phyloP scores from a whole-genome alignment of 2,888 invertebrate species.

The Erpobdella octoculata region DNA sequence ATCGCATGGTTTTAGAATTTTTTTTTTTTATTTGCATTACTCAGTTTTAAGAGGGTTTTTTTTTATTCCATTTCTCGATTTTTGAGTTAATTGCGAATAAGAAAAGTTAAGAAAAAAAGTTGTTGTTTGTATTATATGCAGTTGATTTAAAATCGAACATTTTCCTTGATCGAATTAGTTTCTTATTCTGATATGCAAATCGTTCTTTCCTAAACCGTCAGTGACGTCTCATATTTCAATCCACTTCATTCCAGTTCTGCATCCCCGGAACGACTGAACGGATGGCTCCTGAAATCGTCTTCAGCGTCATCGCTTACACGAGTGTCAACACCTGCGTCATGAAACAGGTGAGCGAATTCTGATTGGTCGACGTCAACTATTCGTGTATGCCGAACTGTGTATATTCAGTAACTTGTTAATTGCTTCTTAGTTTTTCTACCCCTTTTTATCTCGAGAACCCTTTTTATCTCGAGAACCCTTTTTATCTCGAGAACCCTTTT shows the following conservation, averaged over 20 bases:
- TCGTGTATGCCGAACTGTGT: neutral
- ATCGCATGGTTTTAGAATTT: no score
- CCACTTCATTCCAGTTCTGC: slow-evolving; percentile 62
- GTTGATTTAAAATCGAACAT: neutral
- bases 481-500: neutral
- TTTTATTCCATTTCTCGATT: no score
- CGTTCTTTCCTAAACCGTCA: neutral
- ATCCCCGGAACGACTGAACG: slow-evolving; percentile 62
- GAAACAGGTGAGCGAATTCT: slow-evolving; percentile 58
- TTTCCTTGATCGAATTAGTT: neutral
- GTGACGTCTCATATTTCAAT: slow-evolving; percentile 41
- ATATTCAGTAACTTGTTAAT: neutral
- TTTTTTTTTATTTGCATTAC: no score
- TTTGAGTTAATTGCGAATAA: no score
- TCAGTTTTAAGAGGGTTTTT: no score
- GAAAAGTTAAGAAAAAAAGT: no score
- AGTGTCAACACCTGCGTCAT: slow-evolving; percentile 66
- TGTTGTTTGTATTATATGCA: neutral
- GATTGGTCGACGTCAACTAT: neutral
- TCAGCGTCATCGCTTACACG: slow-evolving; percentile 69
- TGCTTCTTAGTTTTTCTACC: slow-evolving; percentile 3
- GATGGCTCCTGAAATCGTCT: slow-evolving; percentile 64
- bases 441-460: neutral
- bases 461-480: neutral
- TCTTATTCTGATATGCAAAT: neutral